A percentile compares a stretch with the other conserved stretches of the same genome.
Conservation (phyloP, 2,113 vertebrate genomes). For the Nannobrachium achirus region DNA sequence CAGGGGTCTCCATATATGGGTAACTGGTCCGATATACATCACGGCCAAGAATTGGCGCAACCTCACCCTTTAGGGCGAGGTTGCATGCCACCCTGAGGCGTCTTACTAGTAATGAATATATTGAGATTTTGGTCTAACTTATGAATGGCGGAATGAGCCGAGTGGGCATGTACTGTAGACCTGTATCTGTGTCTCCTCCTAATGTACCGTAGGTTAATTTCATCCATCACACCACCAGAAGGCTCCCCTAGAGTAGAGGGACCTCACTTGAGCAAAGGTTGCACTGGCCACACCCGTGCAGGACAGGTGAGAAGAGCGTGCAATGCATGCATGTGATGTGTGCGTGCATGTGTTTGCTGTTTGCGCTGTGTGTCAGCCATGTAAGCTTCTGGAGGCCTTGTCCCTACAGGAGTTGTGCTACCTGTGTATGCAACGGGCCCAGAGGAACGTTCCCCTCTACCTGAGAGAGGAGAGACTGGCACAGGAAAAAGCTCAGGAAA, state of each 20-base stretch:
- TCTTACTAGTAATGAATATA: too few species aligned
- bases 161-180: not conserved
- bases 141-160: too few species aligned
- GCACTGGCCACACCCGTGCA: conserved; percentile 76
- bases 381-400: not conserved
- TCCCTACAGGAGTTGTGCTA: conserved; percentile 84
- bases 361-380: not conserved
- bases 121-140: too few species aligned
- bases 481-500: conserved; percentile 74
- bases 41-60: too few species aligned
- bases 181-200: not conserved
- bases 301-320: conserved; percentile 79
- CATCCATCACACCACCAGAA: conserved; percentile 15
- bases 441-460: conserved; percentile 72
- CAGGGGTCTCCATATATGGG: too few species aligned
- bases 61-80: too few species aligned
- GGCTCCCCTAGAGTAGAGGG: conserved; percentile 16
- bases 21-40: too few species aligned
- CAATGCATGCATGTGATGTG: not conserved
- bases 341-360: not conserved
- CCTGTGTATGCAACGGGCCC: conserved; percentile 83
- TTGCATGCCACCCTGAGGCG: too few species aligned
- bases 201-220: conserved; percentile 26
- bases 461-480: conserved; percentile 64
- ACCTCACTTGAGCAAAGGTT: conserved; percentile 24